phyloP scores from a whole-genome alignment of 2,888 invertebrate species.

The Netelia inedita region DNA sequence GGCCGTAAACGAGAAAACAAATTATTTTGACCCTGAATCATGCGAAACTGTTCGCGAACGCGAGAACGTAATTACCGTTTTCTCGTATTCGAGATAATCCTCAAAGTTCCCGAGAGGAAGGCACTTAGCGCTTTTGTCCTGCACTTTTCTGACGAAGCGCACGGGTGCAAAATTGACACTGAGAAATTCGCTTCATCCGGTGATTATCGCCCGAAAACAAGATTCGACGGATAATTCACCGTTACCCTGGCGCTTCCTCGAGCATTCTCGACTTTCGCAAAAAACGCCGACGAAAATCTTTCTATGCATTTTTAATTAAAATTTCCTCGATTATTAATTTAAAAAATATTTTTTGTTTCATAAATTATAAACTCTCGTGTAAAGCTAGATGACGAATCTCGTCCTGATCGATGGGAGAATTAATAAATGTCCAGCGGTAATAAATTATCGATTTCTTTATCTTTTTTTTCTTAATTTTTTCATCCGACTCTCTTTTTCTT shows the following conservation, averaged over 20 bases:
- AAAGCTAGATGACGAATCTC: too few species aligned
- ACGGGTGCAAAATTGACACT: conserved; percentile 43
- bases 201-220: conserved; percentile 41
- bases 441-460: not conserved
- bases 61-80: not conserved
- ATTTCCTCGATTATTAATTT: not conserved
- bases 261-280: not conserved
- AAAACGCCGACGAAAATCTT: not conserved
- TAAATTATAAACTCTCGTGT: too few species aligned
- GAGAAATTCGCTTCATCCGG: conserved; percentile 59
- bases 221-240: conserved; percentile 44
- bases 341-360: not conserved
- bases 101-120: conserved; percentile 38
- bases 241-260: conserved; percentile 2
- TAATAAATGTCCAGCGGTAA: not conserved
- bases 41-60: conserved; percentile 37
- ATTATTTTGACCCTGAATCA: conserved; percentile 46
- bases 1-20: not conserved
- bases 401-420: not conserved
- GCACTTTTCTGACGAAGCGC: conserved; percentile 7
- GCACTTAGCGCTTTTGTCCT: conserved; percentile 18
- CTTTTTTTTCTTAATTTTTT: conserved; percentile 67
- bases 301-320: not conserved
- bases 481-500: conserved; percentile 30
- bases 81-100: conserved; percentile 34